Conservation (phyloP, 1,140 invertebrate genomes). For the Cydia fagiglandana region DNA sequence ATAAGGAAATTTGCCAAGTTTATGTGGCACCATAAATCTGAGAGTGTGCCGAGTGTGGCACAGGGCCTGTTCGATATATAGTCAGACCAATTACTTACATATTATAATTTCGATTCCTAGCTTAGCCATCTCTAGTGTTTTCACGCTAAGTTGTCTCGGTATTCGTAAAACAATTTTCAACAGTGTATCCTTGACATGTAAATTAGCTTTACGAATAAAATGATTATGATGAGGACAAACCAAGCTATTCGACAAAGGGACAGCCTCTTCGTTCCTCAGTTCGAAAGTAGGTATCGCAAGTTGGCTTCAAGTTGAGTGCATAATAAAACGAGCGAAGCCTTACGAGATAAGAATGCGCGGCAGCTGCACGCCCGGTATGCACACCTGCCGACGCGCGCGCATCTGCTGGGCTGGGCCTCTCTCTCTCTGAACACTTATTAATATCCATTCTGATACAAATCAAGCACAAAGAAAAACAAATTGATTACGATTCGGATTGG, state of each 20-base stretch:
- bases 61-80: too few relatives aligned
- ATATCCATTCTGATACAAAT: too few relatives aligned
- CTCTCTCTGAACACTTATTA: not conserved
- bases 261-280: not conserved
- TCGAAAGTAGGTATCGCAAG: not conserved
- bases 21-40: too few relatives aligned
- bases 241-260: not conserved
- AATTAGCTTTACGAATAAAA: too few relatives aligned
- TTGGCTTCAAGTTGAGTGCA: not conserved
- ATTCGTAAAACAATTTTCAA: not conserved
- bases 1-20: too few relatives aligned
- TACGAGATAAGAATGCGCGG: constrained; percentile 41
- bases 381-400: constrained; percentile 41
- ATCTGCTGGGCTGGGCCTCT: not conserved
- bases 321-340: constrained; percentile 15
- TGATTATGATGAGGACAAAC: not conserved
- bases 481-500: too few relatives aligned
- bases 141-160: too few relatives aligned
- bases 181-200: not conserved
- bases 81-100: too few relatives aligned
- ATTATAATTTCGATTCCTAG: too few relatives aligned
- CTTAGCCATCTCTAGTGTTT: too few relatives aligned
- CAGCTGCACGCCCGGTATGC: constrained; percentile 43
- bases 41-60: too few relatives aligned
- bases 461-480: too few relatives aligned